Conservation (phyloP, 2,113 vertebrate genomes). For the Zosterops hypoxanthus region DNA sequence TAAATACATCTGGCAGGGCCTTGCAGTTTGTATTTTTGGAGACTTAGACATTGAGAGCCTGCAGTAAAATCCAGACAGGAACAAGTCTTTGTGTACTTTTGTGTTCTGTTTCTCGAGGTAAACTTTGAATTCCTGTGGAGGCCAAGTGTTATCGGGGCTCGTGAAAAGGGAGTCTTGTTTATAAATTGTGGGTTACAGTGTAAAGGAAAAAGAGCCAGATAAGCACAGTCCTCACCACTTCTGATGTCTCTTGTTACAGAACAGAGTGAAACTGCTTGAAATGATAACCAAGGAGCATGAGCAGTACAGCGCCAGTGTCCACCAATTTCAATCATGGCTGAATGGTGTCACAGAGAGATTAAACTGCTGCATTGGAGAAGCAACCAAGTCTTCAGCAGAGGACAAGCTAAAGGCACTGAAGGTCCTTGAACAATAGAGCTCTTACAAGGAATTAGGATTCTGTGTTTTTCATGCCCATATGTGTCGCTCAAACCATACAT, state of each 20-base stretch:
- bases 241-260: conserved; percentile 73
- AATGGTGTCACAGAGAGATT: conserved; percentile 78
- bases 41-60: not conserved
- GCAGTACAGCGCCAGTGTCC: conserved; percentile 66
- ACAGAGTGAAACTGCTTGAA: conserved; percentile 81
- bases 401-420: conserved; percentile 78
- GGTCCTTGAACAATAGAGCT: conserved; percentile 67
- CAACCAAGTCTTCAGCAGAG: conserved; percentile 10
- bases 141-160: rapidly evolving
- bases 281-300: conserved; percentile 84
- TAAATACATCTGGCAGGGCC: not conserved
- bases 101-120: not conserved
- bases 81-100: not conserved
- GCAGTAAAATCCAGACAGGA: not conserved
- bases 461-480: not conserved
- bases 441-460: not conserved
- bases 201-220: not conserved
- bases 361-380: conserved; percentile 67
- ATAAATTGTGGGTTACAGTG: not conserved
- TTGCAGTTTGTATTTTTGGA: not conserved
- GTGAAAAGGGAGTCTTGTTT: not conserved
- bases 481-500: not conserved
- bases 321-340: conserved; percentile 86
- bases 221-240: not conserved
- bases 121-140: not conserved